These are phyloP conservation scores for Cantharis rufa DNA, from an alignment of 2,888 invertebrate genomes.

Conservation along the genomic window DNA sequence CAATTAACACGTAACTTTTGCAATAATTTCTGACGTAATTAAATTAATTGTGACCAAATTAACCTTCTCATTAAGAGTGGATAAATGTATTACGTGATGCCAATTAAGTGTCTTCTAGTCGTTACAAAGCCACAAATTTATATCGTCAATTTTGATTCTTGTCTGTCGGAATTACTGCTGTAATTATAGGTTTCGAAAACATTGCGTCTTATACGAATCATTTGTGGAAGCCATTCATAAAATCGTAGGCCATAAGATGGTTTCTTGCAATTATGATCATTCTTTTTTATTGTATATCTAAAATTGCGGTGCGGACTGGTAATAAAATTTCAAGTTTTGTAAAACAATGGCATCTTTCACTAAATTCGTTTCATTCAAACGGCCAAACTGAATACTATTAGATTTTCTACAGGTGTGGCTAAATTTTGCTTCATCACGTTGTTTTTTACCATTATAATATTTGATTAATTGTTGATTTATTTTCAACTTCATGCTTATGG, in stretches of 20 bases:
- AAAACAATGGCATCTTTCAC: constrained; percentile 38
- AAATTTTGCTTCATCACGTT: not conserved
- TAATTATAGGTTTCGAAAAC: constrained; percentile 49
- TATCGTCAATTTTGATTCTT: constrained; percentile 40
- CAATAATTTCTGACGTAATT: not conserved
- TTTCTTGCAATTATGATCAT: constrained; percentile 47
- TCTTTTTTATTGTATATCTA: constrained; percentile 37
- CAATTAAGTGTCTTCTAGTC: constrained; percentile 11
- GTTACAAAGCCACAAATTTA: constrained; percentile 16
- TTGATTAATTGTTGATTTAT: not conserved
- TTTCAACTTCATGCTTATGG: not conserved
- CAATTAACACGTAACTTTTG: not conserved
- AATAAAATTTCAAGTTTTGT: constrained; percentile 28
- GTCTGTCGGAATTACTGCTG: constrained; percentile 43
- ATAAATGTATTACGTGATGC: constrained; percentile 4
- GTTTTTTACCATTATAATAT: not conserved
- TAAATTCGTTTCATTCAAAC: not conserved
- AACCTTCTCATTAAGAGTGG: not conserved
- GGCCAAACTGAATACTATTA: not conserved
- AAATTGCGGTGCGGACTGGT: constrained; percentile 22
- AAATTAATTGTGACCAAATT: not conserved
- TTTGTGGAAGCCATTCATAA: constrained; percentile 42
- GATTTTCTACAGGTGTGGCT: not conserved
- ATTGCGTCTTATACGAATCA: constrained; percentile 33
- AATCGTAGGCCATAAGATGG: constrained; percentile 34